Conservation (phyloP, 2,797 vertebrate genomes). For the Periophthalmus magnuspinnatus region DNA sequence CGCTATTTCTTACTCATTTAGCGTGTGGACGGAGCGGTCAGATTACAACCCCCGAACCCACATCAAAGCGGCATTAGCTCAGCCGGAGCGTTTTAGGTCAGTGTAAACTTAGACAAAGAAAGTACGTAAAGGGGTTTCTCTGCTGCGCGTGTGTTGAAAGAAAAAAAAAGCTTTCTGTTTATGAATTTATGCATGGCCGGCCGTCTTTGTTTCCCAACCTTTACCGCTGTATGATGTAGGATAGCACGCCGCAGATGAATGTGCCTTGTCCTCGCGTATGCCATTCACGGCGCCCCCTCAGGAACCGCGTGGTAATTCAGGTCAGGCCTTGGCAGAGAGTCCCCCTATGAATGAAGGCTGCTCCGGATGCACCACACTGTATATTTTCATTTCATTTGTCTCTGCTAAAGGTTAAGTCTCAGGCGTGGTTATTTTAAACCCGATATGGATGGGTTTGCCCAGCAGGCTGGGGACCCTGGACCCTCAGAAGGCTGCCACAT, state of each 20-base stretch:
- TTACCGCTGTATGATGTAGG: conserved; percentile 66
- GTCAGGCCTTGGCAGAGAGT: conserved; percentile 77
- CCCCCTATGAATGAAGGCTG: conserved; percentile 78
- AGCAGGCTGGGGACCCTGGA: conserved; percentile 77
- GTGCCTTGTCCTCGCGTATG: conserved; percentile 75
- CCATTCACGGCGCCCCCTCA: conserved; percentile 78
- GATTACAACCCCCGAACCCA: background rate
- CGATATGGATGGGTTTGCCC: conserved; percentile 82
- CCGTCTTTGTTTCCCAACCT: conserved; percentile 60
- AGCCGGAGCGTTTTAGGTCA: background rate
- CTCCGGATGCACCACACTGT: conserved; percentile 75
- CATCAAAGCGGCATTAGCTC: background rate
- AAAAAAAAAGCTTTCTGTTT: conserved; percentile 52
- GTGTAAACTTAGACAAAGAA: background rate
- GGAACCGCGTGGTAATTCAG: conserved; percentile 81
- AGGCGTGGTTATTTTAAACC: conserved; percentile 85
- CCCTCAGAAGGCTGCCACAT: conserved; percentile 64
- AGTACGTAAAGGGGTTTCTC: background rate
- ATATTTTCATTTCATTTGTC: conserved; percentile 83
- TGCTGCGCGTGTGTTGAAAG: conserved; percentile 30
- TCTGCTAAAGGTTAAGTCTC: conserved; percentile 86
- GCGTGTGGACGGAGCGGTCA: background rate
- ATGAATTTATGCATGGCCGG: conserved; percentile 38
- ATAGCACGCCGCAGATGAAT: conserved; percentile 78
- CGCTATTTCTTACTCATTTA: background rate